These are phyloP conservation scores for Tipula lateralis DNA, from an alignment of 2,888 invertebrate species.

Conservation along the genomic window DNA sequence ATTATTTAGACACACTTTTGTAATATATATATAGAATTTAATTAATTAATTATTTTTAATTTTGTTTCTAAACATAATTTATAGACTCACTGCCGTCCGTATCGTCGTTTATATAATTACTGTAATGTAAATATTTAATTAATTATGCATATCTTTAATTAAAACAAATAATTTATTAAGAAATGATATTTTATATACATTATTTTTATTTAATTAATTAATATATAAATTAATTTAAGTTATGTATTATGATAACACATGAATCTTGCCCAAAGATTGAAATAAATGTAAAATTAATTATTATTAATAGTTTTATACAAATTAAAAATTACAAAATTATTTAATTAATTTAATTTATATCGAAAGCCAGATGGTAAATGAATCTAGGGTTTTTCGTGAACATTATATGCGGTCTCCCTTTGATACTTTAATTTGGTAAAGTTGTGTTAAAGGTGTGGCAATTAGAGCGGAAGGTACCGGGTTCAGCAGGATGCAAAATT, in stretches of 20 bases:
- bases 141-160: background rate
- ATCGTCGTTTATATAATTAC: background rate
- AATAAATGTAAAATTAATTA: background rate
- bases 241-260: constrained; percentile 3
- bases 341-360: background rate
- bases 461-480: too few species aligned
- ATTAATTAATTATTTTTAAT: background rate
- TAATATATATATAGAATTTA: background rate
- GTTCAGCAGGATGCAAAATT: too few species aligned
- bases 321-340: background rate
- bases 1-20: background rate
- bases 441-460: too few species aligned
- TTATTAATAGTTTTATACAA: background rate
- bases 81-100: background rate
- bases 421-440: too few species aligned
- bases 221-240: background rate
- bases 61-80: background rate
- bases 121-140: background rate
- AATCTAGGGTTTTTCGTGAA: too few species aligned
- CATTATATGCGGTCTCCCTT: too few species aligned
- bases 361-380: too few species aligned
- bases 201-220: constrained; percentile 6
- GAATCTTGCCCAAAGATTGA: constrained; percentile 24
- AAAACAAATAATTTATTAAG: background rate
- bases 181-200: background rate